Evolutionary conservation across 2,113 vertebrate species (phyloP), one percentile per base, ranked within the genome.

Genomic region (Pteruthius melanotis): DNA sequence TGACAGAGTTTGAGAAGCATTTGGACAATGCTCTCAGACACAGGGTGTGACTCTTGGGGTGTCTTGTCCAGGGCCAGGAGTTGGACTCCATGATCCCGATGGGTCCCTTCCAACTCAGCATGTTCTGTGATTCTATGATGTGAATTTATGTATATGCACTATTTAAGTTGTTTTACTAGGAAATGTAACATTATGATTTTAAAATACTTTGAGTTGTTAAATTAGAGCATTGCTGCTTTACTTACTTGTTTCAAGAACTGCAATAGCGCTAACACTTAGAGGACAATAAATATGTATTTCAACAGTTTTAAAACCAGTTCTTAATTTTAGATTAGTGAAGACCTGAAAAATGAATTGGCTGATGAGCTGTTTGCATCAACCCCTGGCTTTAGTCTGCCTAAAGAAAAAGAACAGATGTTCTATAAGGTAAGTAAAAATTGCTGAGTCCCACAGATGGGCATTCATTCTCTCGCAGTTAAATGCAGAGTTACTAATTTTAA

Each of bases 361-460:
- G 76, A 97, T 2, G 97, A 99, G n/a, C 98, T 99, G 33, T 31
- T 66, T 40, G 66, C 40, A 28, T 99, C 99, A 95, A 99, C 98
- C 64, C 98, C 97, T 68, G 77, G 69, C 45, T 18, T 98, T 87
- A 98, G 2, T 93, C 84, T 70, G 45, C 0, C 21, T 91, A 98
- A 96, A 28, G 78, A 98, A 28, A 98, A 96, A 65, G 92, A 97
- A 2, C 97, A 98, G 40, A 98, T 98, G 71, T 98, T 98, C 96
- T 99, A 99, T 97, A 99, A 99, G 98, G 99, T 99, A 97, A 98
- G 97, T 74, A 77, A 78, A 56, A 57, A 33, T 40, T 24, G 14
- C 3, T 13, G 17, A 45, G 11, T 72, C 57, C 54, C 14, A 24
- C 50, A 57, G 7, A n/a, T 39, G 20, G 94, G 11, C 10, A 7